phyloP scores from a whole-genome alignment of 2,888 invertebrate genomes.

The Scaptodrosophila latifasciaeformis region DNA sequence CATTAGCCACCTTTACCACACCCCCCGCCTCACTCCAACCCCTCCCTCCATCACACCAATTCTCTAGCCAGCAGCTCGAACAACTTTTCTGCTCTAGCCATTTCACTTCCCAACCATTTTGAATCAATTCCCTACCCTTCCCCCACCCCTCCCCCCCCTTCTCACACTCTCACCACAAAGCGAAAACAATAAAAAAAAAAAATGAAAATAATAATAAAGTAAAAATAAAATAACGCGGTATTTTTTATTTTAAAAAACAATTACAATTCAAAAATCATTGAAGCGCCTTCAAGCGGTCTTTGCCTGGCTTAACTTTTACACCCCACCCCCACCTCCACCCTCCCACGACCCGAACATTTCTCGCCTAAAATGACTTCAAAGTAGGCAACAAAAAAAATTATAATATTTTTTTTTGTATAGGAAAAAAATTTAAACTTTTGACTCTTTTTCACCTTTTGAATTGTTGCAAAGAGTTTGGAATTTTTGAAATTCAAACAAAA shows the following conservation, averaged over 20 bases:
- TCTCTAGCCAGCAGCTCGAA: not conserved
- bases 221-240: slow-evolving; percentile 38
- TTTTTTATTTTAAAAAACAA: slow-evolving; percentile 68
- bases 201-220: too few relatives aligned
- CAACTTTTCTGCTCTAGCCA: too few relatives aligned
- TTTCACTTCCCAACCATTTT: too few relatives aligned
- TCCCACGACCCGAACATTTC: not conserved
- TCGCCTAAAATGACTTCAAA: slow-evolving; percentile 57
- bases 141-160: slow-evolving; percentile 14
- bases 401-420: too few relatives aligned
- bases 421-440: too few relatives aligned
- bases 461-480: too few relatives aligned
- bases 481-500: too few relatives aligned
- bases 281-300: slow-evolving; percentile 47
- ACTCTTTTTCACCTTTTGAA: too few relatives aligned
- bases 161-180: too few relatives aligned
- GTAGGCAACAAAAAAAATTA: slow-evolving; percentile 25
- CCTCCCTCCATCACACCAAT: not conserved
- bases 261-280: slow-evolving; percentile 72
- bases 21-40: not conserved
- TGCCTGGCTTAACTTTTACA: slow-evolving; percentile 9
- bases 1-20: slow-evolving; percentile 43
- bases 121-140: slow-evolving; percentile 11
- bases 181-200: too few relatives aligned
- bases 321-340: too few relatives aligned